These are phyloP conservation scores for Euphydryas editha DNA, from an alignment of 2,888 invertebrate species.

Conservation along the genomic window DNA sequence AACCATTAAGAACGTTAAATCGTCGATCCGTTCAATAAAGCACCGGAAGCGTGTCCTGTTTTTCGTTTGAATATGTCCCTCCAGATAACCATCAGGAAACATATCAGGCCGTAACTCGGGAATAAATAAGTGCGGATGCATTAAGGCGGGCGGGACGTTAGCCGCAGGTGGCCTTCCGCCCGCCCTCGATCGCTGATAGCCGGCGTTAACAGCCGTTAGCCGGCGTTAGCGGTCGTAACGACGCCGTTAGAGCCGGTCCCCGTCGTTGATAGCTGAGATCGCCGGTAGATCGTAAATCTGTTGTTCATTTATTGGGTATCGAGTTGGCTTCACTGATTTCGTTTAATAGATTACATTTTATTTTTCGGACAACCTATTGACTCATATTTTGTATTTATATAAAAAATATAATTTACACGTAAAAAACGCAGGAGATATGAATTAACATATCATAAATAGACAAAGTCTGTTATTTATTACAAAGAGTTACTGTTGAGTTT, in stretches of 20 bases:
- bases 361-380: not conserved
- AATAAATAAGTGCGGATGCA: conserved; percentile 82
- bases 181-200: conserved; percentile 71
- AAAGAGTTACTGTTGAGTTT: no score
- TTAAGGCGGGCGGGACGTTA: conserved; percentile 73
- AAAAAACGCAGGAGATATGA: no score
- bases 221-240: conserved; percentile 77
- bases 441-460: no score
- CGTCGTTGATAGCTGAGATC: conserved; percentile 58
- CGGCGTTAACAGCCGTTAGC: conserved; percentile 72
- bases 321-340: conserved; percentile 11
- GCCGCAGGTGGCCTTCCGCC: conserved; percentile 76
- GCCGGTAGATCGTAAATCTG: conserved; percentile 49
- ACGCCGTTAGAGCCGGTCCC: conserved; percentile 78
- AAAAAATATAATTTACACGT: no score
- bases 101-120: conserved; percentile 64
- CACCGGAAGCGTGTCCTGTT: conserved; percentile 41
- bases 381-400: not conserved
- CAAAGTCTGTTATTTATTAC: no score
- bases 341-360: conserved; percentile 2
- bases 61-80: conserved; percentile 36
- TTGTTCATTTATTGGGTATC: conserved; percentile 38
- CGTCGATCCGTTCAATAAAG: conserved; percentile 27
- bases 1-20: conserved; percentile 28
- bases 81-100: conserved; percentile 72